phyloP scores from a whole-genome alignment of 2,888 invertebrate species.

The Elgonia sp. region DNA sequence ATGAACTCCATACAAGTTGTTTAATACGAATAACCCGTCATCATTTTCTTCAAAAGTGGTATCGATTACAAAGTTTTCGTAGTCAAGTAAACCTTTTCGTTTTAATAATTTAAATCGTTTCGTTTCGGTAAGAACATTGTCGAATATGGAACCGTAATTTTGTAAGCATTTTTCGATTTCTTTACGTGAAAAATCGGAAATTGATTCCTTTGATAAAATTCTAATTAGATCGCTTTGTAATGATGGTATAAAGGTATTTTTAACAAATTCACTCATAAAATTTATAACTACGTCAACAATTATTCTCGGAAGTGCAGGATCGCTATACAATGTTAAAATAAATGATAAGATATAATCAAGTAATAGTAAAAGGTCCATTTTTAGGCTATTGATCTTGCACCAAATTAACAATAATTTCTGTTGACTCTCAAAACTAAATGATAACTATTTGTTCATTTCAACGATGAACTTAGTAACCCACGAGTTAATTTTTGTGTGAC shows the following conservation, averaged over 20 bases:
- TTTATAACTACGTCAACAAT: conserved; percentile 44
- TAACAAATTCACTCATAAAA: conserved; percentile 45
- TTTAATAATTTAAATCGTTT: conserved; percentile 56
- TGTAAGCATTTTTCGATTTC: conserved; percentile 31
- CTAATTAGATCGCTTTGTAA: conserved; percentile 46
- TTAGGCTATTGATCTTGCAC: background rate
- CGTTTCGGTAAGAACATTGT: conserved; percentile 41
- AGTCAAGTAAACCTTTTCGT: conserved; percentile 51
- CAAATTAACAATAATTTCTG: background rate
- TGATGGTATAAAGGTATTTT: conserved; percentile 37
- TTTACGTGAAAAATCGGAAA: conserved; percentile 6
- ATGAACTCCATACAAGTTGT: background rate
- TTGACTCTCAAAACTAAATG: background rate
- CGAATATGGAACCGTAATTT: conserved; percentile 36
- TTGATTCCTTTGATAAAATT: conserved; percentile 39
- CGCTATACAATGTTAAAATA: conserved; percentile 43
- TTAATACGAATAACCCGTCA: background rate
- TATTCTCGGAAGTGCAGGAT: conserved; percentile 48
- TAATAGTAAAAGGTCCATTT: conserved; percentile 32
- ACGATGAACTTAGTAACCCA: conserved; percentile 51
- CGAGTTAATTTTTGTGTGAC: conserved; percentile 24
- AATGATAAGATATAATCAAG: conserved; percentile 31
- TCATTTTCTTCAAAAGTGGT: conserved; percentile 37
- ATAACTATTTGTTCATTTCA: conserved; percentile 38
- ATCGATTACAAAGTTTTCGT: conserved; percentile 41